phyloP scores from a whole-genome alignment of 2,797 vertebrate species.

The Semotilus atromaculatus region DNA sequence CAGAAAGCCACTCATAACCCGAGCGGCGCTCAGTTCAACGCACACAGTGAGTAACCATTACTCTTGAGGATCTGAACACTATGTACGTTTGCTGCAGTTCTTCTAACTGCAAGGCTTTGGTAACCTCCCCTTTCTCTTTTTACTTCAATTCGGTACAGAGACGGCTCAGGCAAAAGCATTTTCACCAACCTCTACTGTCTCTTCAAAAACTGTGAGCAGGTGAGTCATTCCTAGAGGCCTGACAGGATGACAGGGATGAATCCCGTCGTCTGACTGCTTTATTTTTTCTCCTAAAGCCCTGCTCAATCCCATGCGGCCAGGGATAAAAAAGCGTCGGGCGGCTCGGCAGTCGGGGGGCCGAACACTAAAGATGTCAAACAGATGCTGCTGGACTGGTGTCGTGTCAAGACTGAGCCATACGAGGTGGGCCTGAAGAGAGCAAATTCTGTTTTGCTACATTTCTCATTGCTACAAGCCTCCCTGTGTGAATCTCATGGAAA shows the following conservation, averaged over 20 bases:
- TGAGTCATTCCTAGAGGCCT: constrained; percentile 67
- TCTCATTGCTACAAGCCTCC: neutral
- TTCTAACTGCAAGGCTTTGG: neutral
- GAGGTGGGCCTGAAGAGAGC: constrained; percentile 79
- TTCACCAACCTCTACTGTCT: constrained; percentile 74
- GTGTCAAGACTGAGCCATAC: constrained; percentile 95
- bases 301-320: constrained; percentile 68
- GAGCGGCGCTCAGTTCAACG: constrained; percentile 66
- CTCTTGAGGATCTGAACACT: neutral
- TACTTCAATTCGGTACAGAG: constrained; percentile 66
- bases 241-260: neutral
- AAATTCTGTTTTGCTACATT: constrained; percentile 12
- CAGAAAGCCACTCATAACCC: constrained; percentile 61
- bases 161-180: constrained; percentile 74
- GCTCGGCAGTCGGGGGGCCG: constrained; percentile 82
- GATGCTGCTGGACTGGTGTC: constrained; percentile 98
- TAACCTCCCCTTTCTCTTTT: neutral
- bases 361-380: constrained; percentile 96
- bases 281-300: constrained; percentile 66
- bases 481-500: neutral
- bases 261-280: neutral
- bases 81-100: neutral
- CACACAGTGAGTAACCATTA: constrained; percentile 66
- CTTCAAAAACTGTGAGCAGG: constrained; percentile 83
- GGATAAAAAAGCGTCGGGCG: constrained; percentile 70